These are phyloP conservation scores for Scarus forsteni DNA, from an alignment of 2,797 vertebrate species.

Conservation along the genomic window DNA sequence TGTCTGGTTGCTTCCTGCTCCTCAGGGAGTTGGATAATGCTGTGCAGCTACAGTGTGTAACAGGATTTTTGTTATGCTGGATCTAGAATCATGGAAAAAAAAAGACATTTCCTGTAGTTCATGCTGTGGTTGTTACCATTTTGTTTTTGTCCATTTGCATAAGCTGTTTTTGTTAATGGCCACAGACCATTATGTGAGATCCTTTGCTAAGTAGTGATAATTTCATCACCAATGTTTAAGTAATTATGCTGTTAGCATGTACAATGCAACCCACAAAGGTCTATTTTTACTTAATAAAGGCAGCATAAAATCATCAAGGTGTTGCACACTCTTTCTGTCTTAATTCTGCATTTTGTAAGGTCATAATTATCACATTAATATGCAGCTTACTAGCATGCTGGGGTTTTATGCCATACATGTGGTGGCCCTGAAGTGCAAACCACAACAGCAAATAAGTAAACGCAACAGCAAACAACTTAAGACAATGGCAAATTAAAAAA, in stretches of 20 bases:
- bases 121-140: conserved; percentile 55
- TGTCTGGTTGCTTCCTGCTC: conserved; percentile 48
- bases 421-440: no score
- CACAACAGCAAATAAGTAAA: no score
- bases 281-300: conserved; percentile 85
- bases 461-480: no score
- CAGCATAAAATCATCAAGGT: conserved; percentile 66
- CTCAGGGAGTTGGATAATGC: conserved; percentile 36
- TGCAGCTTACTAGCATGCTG: no score
- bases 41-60: conserved; percentile 58
- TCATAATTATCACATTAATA: no score
- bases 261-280: conserved; percentile 79
- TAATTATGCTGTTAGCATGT: conserved; percentile 75
- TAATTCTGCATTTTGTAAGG: not conserved
- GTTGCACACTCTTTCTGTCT: conserved; percentile 11
- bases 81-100: conserved; percentile 47
- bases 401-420: no score
- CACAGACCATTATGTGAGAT: conserved; percentile 55
- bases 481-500: no score
- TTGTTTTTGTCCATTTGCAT: conserved; percentile 64
- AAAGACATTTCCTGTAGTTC: conserved; percentile 36
- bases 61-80: conserved; percentile 46
- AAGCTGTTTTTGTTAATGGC: conserved; percentile 65
- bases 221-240: conserved; percentile 57
- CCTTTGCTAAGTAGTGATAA: conserved; percentile 53